Evolutionary conservation across 2,113 vertebrate genomes (phyloP), one percentile per base, ranked within the genome.

Genomic region (Phylloscopus whistleri): DNA sequence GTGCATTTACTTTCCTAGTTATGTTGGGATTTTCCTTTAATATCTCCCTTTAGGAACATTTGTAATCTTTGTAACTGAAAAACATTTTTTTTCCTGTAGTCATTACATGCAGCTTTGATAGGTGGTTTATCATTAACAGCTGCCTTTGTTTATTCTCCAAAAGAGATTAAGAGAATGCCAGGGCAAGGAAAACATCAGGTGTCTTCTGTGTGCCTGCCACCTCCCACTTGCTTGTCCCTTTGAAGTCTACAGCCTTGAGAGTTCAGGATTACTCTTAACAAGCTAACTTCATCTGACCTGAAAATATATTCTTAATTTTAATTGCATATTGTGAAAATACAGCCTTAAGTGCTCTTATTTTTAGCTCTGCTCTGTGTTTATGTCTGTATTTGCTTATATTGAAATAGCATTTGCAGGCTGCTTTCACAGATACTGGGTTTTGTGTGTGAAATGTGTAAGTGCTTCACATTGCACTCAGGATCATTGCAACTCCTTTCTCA

Each of bases 81-180:
- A 66, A 1, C 39, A 35, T 19, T 77, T 51, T 67, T 87, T 35
- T 59, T 60, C 16, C n/a, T 64, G 1, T 60, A 56, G 44, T 69
- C 37, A 26, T 70, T 84, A 37, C 11, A 4, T 49, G 62, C 41
- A 86, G n/a, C 62, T 95, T 91, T 84, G 44, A 22, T 84, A 52
- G 37, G 53, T 94, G 16, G 70, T 55, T 85, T 91, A 69, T 90
- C 73, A 68, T 89, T 95, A 89, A 87, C 89, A 82, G 37, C 58
- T 89, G 37, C 62, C 62, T 94, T 91, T 82, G 66, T 93, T 93
- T 96, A 51, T 94, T 85, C 72, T 93, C 83, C 78, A 87, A n/a
- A 79, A 87, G 74, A 82, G 52, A 58, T 81, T 78, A 87, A 64
- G 58, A 49, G 66, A 68, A 76, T 90, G 58, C 69, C 67, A 88